Evolutionary conservation across 2,113 vertebrate species (phyloP), one percentile per base, ranked within the genome.

Genomic region (Tragelaphus scriptus): DNA sequence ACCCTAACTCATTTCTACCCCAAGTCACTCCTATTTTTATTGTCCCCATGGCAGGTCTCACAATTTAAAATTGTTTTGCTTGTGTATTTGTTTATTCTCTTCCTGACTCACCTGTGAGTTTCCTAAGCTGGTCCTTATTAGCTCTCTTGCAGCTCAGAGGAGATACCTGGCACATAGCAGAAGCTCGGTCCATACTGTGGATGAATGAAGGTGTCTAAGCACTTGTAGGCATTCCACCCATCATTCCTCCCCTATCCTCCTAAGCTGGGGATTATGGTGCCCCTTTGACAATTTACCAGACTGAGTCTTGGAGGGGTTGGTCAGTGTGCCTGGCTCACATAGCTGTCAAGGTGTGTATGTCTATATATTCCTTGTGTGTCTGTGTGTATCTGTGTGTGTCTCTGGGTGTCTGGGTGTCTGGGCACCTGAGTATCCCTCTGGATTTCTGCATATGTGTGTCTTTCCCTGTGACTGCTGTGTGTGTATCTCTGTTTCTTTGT

Each of bases 171-270:
- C 77, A 87, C 58, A 47, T 2, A 81, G 51, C 49, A 90, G 40
- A 19, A n/a, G 2, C 61, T 40, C 21, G 12, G 0, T 16, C 9
- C 49, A 2, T 16, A 9, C 0, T 28, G 61, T 6, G 53, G 5
- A 2, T 25, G 61, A 40, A 68, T 2, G 56, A 51, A 49, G 23
- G 26, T n/a, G 9, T 77, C 75, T 44, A 15, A 47, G 47, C 55
- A 36, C 14, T 28, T 40, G 10, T 7, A 23, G n/a, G 25, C 30
- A n/a, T 53, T 40, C 61, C 11, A 11, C n/a, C 15, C 5, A 1
- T 30, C n/a, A 25, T 4, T 16, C 63, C n/a, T 63, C 4, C 53
- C 59, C 55, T 61, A 32, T 79, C 53, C n/a, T 88, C 85, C 71
- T 32, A 68, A 85, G 36, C 77, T 44, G 28, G 26, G 55, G 13